Conservation (phyloP, 2,113 vertebrate genomes). For the Leptosomus discolor region DNA sequence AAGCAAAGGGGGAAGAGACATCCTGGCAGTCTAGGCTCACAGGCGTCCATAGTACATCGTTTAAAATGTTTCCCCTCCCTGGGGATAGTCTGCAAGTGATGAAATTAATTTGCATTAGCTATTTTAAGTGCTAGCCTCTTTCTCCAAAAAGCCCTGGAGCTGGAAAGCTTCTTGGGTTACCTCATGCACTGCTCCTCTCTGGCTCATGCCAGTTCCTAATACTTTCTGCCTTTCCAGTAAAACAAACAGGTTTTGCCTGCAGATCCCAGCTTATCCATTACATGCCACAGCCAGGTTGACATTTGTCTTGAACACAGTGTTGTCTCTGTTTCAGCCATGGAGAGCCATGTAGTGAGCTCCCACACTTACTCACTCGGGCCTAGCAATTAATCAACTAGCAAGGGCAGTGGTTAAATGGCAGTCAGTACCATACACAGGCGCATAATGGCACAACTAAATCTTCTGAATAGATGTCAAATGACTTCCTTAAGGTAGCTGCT, state of each 20-base stretch:
- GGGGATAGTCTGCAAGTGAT: not conserved
- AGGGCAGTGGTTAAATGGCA: slow-evolving; percentile 17
- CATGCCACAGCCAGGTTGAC: not conserved
- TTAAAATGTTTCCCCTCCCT: not conserved
- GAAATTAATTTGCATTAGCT: slow-evolving; percentile 18
- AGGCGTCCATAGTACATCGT: accelerated
- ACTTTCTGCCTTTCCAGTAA: slow-evolving; percentile 12
- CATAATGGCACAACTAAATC: slow-evolving; percentile 33
- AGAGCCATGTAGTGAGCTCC: not conserved
- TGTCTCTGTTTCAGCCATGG: not conserved
- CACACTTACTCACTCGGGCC: not conserved
- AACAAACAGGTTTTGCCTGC: slow-evolving; percentile 22
- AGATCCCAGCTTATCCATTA: not conserved
- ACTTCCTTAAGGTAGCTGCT: slow-evolving; percentile 27
- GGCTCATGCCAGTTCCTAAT: not conserved
- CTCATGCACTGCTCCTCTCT: not conserved
- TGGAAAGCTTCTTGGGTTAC: slow-evolving; percentile 24
- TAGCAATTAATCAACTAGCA: not conserved
- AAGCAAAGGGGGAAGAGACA: not conserved
- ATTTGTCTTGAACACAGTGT: accelerated
- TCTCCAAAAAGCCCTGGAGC: slow-evolving; percentile 20
- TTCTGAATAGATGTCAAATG: not conserved
- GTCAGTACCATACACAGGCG: not conserved
- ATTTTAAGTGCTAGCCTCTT: slow-evolving; percentile 10
- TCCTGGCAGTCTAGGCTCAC: not conserved